Conservation (phyloP, 2,113 vertebrate genomes). For the Fulica atra region DNA sequence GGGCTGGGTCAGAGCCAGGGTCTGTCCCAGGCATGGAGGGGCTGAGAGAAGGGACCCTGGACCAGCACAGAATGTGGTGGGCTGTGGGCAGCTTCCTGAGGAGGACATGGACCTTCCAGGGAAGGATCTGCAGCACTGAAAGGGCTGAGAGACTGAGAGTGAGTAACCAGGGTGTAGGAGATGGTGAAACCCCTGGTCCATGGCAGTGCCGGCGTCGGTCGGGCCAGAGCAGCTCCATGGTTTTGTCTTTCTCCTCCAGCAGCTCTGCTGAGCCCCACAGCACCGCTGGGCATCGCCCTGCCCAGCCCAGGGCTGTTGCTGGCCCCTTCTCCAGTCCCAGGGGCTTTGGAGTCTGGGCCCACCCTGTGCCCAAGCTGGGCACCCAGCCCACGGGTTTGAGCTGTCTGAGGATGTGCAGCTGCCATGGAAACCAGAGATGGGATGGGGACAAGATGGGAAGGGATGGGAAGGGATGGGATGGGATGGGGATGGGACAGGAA, state of each 20-base stretch:
- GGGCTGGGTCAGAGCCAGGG: not conserved
- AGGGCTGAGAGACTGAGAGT: not conserved
- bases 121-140: not conserved
- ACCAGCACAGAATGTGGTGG: rapidly evolving
- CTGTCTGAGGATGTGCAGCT: not conserved
- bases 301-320: not conserved
- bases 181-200: not conserved
- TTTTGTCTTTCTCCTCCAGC: not conserved
- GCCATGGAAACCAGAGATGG: not conserved
- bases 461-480: not conserved
- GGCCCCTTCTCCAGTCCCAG: not conserved
- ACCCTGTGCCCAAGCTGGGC: not conserved
- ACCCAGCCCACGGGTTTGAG: not conserved
- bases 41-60: not conserved
- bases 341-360: not conserved
- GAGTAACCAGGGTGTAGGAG: not conserved
- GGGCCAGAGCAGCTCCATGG: not conserved
- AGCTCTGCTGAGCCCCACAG: rapidly evolving
- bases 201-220: rapidly evolving
- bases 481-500: not conserved
- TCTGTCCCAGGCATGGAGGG: rapidly evolving
- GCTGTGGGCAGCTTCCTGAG: not conserved
- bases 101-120: rapidly evolving
- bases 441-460: not conserved
- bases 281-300: rapidly evolving